Evolutionary conservation across 2,113 vertebrate genomes (phyloP), one percentile per base, ranked within the genome.

Genomic region (Perccottus glenii): DNA sequence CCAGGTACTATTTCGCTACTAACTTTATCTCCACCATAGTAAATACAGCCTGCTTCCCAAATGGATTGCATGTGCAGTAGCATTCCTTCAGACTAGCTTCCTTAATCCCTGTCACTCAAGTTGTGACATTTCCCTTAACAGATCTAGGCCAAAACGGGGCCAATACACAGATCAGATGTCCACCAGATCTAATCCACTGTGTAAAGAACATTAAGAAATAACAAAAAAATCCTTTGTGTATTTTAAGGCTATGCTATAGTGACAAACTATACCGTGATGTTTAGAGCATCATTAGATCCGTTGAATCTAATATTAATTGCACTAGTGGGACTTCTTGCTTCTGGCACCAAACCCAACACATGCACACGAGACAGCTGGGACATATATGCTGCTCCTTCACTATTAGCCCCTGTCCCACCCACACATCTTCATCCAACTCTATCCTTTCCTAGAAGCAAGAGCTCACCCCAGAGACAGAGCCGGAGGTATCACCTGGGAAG

Each of bases 381-480:
- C 51, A 53, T 33, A 35, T 53, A 53, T 53, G 51, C 12, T 53
- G 63, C 75, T 82, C 73, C 50, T 64, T 62, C 19, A 46, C 63
- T 66, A 57, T 70, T 6, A 60, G 70, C 61, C 33, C 64, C 60
- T 53, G 44, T 59, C 60, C 67, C 57, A 73, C 32, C 66, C 60
- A 64, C 32, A 80, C 62, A 55, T 64, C 50, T 64, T 49, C 53
- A 19, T 60, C 62, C 47, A 74, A 72, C 67, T 68, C 64, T 57
- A 63, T 80, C 67, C 56, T 67, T 77, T 86, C 79, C 79, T 70
- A 82, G 67, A 88, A 87, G 40, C 81, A 85, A 88, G 64, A 87
- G 74, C 73, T 88, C 89, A 90, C 62, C 59, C 15, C 56, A 66
- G 80, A 77, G 65, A 64, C 67, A 50, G 78, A 67, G 51, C 66